A percentile compares a stretch with the other conserved stretches of the same genome.
Conservation (phyloP, 2,888 invertebrate species). For the Selenia dentaria region DNA sequence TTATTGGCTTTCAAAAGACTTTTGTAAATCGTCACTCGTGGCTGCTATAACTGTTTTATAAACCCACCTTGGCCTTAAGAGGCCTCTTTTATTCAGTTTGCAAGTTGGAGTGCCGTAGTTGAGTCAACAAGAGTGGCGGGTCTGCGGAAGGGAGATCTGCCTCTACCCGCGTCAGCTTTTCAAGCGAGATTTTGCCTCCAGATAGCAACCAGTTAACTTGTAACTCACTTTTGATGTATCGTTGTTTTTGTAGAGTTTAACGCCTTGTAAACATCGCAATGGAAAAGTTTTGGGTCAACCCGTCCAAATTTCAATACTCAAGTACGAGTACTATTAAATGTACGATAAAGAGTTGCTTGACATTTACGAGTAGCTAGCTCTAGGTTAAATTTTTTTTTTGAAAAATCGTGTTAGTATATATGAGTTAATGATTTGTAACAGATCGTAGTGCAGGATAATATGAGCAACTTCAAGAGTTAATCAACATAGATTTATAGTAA, state of each 20-base stretch:
- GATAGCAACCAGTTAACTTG: constrained; percentile 71
- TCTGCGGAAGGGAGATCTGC: constrained; percentile 33
- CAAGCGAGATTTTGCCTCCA: constrained; percentile 63
- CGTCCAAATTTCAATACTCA: constrained; percentile 27
- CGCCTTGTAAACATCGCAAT: constrained; percentile 68
- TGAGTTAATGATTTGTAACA: constrained; percentile 58
- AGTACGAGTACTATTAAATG: constrained; percentile 29
- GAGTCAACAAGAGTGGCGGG: constrained; percentile 55
- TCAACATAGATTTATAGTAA: too few species aligned
- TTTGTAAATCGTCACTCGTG: constrained; percentile 40
- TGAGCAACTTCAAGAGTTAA: too few species aligned
- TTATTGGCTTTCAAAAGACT: constrained; percentile 39
- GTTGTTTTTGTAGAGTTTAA: constrained; percentile 74
- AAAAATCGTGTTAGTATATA: too few species aligned
- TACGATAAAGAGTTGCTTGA: constrained; percentile 18
- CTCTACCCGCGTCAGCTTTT: constrained; percentile 63
- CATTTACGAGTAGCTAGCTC: constrained; percentile 1
- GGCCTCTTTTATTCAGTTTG: constrained; percentile 47
- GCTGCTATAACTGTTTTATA: constrained; percentile 35
- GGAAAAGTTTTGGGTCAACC: constrained; percentile 66
- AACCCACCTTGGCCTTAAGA: constrained; percentile 37
- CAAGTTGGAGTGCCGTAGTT: constrained; percentile 54
- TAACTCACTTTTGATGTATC: constrained; percentile 81
- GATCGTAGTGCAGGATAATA: constrained; percentile 62
- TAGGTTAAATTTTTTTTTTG: too few species aligned